Percentiles rank a stretch among this genome's conserved stretches.
Evolutionary conservation across 2,888 invertebrate genomes (phyloP).

Genomic region (Zootermopsis nevadensis): DNA sequence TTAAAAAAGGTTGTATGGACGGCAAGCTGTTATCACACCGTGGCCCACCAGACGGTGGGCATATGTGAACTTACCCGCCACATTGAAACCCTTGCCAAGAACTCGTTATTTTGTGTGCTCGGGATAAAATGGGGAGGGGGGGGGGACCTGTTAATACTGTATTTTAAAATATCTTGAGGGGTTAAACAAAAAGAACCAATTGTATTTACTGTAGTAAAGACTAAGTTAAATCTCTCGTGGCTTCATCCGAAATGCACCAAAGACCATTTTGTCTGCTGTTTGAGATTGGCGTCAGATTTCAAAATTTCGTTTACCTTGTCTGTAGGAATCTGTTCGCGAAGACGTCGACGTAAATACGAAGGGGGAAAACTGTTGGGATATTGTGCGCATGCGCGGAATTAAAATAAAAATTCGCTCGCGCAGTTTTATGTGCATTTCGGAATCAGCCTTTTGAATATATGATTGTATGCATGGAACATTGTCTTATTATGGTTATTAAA

Average conservation of each 20-base stretch:
- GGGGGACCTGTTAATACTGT: slow-evolving; percentile 48
- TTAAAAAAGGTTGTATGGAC: slow-evolving; percentile 60
- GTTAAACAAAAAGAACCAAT: slow-evolving; percentile 47
- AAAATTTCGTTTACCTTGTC: neutral
- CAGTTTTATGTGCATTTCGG: slow-evolving; percentile 19
- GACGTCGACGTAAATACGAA: no score
- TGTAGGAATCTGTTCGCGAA: neutral
- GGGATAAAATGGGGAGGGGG: slow-evolving; percentile 29
- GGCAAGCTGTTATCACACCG: slow-evolving; percentile 42
- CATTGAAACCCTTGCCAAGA: slow-evolving; percentile 13
- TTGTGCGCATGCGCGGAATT: no score
- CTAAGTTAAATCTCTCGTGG: neutral
- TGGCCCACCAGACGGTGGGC: neutral
- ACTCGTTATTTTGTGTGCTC: slow-evolving; percentile 40
- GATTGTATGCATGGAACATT: slow-evolving; percentile 50
- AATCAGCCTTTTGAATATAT: slow-evolving; percentile 31
- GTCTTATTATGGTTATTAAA: slow-evolving; percentile 51
- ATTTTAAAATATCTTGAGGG: slow-evolving; percentile 41
- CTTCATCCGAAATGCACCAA: slow-evolving; percentile 19
- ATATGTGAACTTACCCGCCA: slow-evolving; percentile 23
- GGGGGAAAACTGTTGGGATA: no score
- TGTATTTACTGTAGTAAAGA: slow-evolving; percentile 45
- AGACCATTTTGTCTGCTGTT: no score
- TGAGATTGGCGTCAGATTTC: no score
- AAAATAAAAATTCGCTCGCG: no score